phyloP scores from a whole-genome alignment of 2,888 invertebrate species.

The Leucoptera coffeella region DNA sequence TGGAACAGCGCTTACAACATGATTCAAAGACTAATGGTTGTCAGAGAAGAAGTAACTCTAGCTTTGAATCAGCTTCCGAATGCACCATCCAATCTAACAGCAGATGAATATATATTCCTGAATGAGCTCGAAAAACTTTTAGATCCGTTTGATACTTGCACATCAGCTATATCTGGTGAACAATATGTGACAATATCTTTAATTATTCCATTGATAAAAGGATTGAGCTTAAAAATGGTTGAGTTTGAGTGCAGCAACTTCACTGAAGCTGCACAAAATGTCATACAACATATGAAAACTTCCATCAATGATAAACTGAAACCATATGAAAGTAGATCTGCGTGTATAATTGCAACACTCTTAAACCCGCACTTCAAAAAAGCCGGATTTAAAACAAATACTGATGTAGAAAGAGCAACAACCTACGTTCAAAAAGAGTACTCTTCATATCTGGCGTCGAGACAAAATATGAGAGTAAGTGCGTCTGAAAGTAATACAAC shows the following conservation, averaged over 20 bases:
- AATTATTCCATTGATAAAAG: slow-evolving; percentile 4
- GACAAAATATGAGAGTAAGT: not conserved
- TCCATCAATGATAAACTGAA: slow-evolving; percentile 3
- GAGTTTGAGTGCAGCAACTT: slow-evolving; percentile 1
- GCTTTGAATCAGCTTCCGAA: slow-evolving; percentile 4
- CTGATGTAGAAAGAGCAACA: slow-evolving; percentile 6
- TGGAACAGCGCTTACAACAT: slow-evolving; percentile 5
- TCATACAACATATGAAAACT: slow-evolving; percentile 3
- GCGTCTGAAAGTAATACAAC: not conserved
- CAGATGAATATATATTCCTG: slow-evolving; percentile 3
- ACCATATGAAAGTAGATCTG: slow-evolving; percentile 6
- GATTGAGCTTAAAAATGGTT: slow-evolving; percentile 1
- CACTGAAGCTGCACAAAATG: slow-evolving; percentile 1
- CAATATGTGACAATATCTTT: not conserved
- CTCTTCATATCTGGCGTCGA: not conserved
- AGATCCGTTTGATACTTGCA: slow-evolving; percentile 5
- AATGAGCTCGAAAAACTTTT: slow-evolving; percentile 6
- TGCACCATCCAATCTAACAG: slow-evolving; percentile 4
- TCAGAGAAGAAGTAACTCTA: slow-evolving; percentile 5
- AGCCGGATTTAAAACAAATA: slow-evolving; percentile 6
- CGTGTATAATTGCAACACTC: slow-evolving; percentile 7
- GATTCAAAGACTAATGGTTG: slow-evolving; percentile 4
- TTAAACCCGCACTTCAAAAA: slow-evolving; percentile 7
- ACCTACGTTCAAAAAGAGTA: not conserved
- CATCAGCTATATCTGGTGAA: slow-evolving; percentile 6